These are phyloP conservation scores for Heptranchias perlo DNA, from an alignment of 2,113 vertebrate species.

Conservation along the genomic window DNA sequence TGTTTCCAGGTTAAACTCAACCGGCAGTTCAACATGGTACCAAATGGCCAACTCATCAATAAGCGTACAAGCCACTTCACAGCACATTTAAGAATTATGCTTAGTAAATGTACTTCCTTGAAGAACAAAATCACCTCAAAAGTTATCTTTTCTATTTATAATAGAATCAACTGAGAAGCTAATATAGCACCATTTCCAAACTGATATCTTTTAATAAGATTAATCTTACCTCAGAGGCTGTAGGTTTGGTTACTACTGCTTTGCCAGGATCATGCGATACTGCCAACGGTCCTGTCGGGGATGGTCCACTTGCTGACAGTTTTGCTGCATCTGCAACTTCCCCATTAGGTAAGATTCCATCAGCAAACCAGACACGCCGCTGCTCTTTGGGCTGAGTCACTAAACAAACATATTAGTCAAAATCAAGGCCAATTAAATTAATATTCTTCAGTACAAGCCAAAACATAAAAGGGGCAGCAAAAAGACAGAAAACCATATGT, in stretches of 20 bases:
- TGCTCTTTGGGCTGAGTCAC: conserved; percentile 74
- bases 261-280: conserved; percentile 72
- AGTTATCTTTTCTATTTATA: not conserved
- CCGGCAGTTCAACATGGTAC: not conserved
- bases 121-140: not conserved
- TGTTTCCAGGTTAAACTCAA: not conserved
- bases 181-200: not conserved
- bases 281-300: conserved; percentile 65
- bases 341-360: conserved; percentile 89
- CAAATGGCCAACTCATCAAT: not conserved
- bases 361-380: conserved; percentile 93
- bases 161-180: not conserved
- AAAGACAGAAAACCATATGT: not conserved
- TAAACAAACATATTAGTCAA: conserved; percentile 40
- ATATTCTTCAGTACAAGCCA: not conserved
- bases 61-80: not conserved
- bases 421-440: not conserved
- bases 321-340: conserved; percentile 83
- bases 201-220: not conserved
- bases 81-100: not conserved
- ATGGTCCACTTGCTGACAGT: conserved; percentile 63
- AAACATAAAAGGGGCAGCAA: not conserved
- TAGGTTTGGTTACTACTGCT: conserved; percentile 59
- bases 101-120: not conserved
- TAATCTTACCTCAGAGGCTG: conserved; percentile 72